phyloP scores from a whole-genome alignment of 2,113 vertebrate genomes.

The Myocastor coypus region DNA sequence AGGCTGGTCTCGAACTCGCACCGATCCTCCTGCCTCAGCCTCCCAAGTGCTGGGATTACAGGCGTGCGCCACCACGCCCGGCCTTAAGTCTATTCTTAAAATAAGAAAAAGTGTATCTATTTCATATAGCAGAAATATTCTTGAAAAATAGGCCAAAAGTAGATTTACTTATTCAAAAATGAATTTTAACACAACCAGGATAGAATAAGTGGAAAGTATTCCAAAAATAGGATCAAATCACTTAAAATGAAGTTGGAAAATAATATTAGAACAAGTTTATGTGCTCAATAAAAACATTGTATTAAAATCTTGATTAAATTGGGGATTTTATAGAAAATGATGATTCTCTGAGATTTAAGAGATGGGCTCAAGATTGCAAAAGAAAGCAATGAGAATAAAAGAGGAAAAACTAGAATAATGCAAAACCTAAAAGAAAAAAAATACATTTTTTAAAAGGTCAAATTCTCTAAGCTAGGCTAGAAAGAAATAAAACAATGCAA shows the following conservation, averaged over 20 bases:
- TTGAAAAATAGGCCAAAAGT: slow-evolving; percentile 40
- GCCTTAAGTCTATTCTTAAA: slow-evolving; percentile 35
- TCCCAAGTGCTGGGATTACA: too few relatives aligned
- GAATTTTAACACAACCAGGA: slow-evolving; percentile 8
- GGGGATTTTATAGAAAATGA: not conserved
- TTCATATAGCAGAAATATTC: slow-evolving; percentile 17
- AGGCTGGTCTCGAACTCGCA: too few relatives aligned
- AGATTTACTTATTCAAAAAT: not conserved
- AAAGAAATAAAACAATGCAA: slow-evolving; percentile 34
- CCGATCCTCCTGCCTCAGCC: too few relatives aligned
- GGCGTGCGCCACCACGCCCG: too few relatives aligned
- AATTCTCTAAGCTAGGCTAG: not conserved
- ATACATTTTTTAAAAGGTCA: slow-evolving; percentile 10
- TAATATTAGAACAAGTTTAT: not conserved
- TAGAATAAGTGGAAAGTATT: not conserved
- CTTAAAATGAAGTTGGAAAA: slow-evolving; percentile 33
- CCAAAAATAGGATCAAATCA: slow-evolving; percentile 16
- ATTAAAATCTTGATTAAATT: not conserved
- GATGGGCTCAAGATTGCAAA: not conserved
- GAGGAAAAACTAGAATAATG: not conserved
- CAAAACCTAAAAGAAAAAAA: not conserved
- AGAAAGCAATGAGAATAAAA: not conserved
- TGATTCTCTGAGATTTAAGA: not conserved
- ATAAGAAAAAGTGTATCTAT: slow-evolving; percentile 2
- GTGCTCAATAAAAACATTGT: not conserved